Evolutionary conservation across 2,888 invertebrate genomes (phyloP).

Genomic region (Dryobotodes eremita): DNA sequence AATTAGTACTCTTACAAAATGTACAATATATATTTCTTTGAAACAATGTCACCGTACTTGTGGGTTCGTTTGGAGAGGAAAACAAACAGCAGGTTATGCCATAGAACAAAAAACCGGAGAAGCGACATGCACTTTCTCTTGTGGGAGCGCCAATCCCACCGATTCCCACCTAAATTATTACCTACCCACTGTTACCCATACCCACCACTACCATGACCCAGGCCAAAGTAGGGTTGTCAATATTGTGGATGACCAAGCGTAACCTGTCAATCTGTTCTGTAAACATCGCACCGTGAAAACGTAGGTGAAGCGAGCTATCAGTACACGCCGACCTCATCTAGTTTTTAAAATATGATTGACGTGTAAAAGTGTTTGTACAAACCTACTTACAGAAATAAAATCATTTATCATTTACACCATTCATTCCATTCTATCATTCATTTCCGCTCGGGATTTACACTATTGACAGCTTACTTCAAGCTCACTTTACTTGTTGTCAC

Average conservation of each 20-base stretch:
- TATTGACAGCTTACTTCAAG: not conserved
- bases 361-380: too few relatives aligned
- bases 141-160: not conserved
- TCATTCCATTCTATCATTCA: too few relatives aligned
- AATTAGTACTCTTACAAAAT: slow-evolving; percentile 3
- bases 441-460: too few relatives aligned
- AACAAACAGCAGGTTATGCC: slow-evolving; percentile 26
- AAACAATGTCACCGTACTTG: slow-evolving; percentile 45
- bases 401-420: too few relatives aligned
- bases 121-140: not conserved
- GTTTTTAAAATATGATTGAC: too few relatives aligned
- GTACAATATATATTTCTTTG: slow-evolving; percentile 1
- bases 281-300: not conserved
- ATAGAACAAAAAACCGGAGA: slow-evolving; percentile 30
- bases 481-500: not conserved
- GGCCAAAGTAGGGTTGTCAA: not conserved
- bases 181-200: too few relatives aligned
- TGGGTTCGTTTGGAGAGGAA: slow-evolving; percentile 3
- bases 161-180: not conserved
- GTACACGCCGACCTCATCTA: too few relatives aligned
- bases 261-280: not conserved
- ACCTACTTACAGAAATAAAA: too few relatives aligned
- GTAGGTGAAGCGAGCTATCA: not conserved
- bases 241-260: not conserved
- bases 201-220: too few relatives aligned